Evolutionary conservation across 2,888 invertebrate genomes (phyloP), one percentile per base, ranked within the genome.

Genomic region (Drosophila seclusa): DNA sequence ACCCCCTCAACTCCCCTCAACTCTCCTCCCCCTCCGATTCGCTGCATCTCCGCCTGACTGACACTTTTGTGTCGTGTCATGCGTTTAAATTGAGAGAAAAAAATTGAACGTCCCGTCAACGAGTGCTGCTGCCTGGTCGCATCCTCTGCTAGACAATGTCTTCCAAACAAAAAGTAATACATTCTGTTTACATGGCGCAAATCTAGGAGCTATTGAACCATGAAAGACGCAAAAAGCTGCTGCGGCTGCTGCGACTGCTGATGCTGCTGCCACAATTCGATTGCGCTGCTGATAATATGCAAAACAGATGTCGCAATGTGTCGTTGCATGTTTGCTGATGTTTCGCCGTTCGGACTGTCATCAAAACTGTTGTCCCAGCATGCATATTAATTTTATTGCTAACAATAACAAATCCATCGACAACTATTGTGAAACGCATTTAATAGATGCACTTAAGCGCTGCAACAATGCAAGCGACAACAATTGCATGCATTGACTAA

Each of bases 381-480:
- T 69, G 86, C 86, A 85, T 85, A 85, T 85, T 85, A 88, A 88
- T 88, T 88, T 85, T 83, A 88, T 85, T 84, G 86, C 86, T 80
- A 80, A 87, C 87, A 87, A 87, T 86, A 83, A 87, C 85, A 84
- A 82, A 87, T 89, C 80, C 85, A 87, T 89, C 80, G 89, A 81
- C 89, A 87, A 78, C 79, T 74, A 84, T 80, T 87, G 84, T 84
- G 73, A 74, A 77, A 81, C 69, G 82, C 82, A 82, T 86, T 85
- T 85, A 85, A 88, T 85, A 76, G 87, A 58, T 65, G 75, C 62
- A 73, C 85, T 84, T 73, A 83, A 77, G 78, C 32, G 49, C 60
- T 73, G 57, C 78, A 73, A 80, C 64, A 75, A 72, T 67, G 80
- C 72, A 63, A 57, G 54, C 58, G 54, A 63, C 63, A 72, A 67